Conservation (phyloP, 2,797 vertebrate species). For the Xiphorhynchus erythropygius region DNA sequence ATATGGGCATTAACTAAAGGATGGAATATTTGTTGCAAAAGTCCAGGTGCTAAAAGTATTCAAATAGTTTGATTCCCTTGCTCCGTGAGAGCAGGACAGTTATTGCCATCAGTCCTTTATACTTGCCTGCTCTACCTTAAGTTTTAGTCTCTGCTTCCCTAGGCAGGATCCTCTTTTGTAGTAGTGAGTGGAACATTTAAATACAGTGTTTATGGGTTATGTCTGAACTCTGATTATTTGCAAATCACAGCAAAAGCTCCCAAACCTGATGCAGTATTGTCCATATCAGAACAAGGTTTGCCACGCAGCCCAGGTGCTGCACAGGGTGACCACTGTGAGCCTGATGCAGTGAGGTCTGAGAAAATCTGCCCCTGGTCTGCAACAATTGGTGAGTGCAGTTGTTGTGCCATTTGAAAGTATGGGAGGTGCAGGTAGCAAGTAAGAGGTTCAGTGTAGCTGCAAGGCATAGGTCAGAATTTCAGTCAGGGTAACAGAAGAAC, state of each 20-base stretch:
- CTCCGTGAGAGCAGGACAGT: fast-evolving
- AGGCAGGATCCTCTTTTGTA: not conserved
- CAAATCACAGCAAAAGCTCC: not conserved
- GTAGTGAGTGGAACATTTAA: not conserved
- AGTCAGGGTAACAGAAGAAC: not conserved
- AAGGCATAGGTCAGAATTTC: not conserved
- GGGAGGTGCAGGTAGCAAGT: not conserved
- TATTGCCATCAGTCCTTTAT: not conserved
- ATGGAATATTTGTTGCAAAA: not conserved
- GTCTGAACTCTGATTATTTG: not conserved
- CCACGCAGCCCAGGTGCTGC: not conserved
- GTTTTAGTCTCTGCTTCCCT: not conserved
- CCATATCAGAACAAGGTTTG: not conserved
- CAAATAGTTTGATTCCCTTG: not conserved
- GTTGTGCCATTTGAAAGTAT: not conserved
- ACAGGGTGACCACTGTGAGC: not conserved
- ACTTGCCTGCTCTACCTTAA: not conserved
- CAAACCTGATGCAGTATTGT: not conserved
- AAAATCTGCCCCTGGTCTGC: not conserved
- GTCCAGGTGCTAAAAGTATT: not conserved
- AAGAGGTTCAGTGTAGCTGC: not conserved
- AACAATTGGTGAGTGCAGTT: not conserved
- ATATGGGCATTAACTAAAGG: not conserved
- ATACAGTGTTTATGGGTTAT: not conserved
- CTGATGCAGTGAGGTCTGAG: not conserved